Evolutionary conservation across 2,113 vertebrate species (phyloP).

Genomic region (Mobula hypostoma): DNA sequence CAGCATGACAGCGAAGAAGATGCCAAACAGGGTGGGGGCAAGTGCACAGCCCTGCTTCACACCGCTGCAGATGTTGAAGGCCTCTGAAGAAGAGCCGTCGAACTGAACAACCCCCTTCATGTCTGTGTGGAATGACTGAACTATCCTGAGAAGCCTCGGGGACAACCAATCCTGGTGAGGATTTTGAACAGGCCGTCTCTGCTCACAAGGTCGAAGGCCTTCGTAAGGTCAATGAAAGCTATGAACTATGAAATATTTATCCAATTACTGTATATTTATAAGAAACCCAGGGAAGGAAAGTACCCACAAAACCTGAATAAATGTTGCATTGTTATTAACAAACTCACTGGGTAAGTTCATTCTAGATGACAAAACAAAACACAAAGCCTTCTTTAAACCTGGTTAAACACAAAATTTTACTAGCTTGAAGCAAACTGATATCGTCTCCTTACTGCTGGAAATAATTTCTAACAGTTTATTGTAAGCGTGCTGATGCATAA

Average conservation of each 20-base stretch:
- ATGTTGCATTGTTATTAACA: background rate
- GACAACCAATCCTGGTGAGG: no score
- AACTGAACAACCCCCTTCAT: no score
- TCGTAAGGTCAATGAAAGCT: background rate
- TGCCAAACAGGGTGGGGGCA: no score
- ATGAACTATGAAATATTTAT: background rate
- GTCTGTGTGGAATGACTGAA: no score
- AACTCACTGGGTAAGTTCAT: background rate
- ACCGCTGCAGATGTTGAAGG: no score
- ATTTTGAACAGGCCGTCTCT: no score
- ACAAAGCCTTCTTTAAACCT: slow-evolving; percentile 18
- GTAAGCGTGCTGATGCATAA: background rate
- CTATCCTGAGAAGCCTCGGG: no score
- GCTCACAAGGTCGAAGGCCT: no score
- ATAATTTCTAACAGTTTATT: slow-evolving; percentile 24
- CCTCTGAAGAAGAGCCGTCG: no score
- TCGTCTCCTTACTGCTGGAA: background rate
- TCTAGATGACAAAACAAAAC: background rate
- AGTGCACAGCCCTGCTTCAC: no score
- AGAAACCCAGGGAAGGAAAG: background rate
- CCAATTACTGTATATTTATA: background rate
- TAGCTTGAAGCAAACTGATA: background rate
- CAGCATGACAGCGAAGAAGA: no score
- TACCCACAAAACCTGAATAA: background rate
- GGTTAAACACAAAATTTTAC: background rate